Conservation (phyloP, 2,888 invertebrate genomes). For the Frankliniella fusca region DNA sequence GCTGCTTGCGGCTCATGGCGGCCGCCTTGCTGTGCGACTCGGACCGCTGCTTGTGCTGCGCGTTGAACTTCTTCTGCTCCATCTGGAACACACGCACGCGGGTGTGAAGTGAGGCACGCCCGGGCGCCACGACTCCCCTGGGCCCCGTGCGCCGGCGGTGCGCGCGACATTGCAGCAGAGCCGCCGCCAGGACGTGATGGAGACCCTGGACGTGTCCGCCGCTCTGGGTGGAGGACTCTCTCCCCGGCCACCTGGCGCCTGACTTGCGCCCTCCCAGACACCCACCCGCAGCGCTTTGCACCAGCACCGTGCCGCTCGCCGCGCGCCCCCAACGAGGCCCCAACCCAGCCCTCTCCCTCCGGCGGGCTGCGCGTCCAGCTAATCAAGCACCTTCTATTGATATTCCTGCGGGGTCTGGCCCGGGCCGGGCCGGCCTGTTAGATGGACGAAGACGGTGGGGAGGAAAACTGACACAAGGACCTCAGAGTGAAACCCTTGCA, state of each 20-base stretch:
- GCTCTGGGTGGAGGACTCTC: too few species aligned
- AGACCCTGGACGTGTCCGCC: background rate
- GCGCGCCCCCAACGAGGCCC: background rate
- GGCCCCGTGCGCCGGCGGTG: background rate
- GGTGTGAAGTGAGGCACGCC: background rate
- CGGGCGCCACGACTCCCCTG: background rate
- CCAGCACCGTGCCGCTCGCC: too few species aligned
- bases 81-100: conserved; percentile 54
- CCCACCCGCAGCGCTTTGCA: too few species aligned
- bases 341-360: background rate
- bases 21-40: conserved; percentile 89
- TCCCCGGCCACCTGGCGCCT: too few species aligned
- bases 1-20: conserved; percentile 84
- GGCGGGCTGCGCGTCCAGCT: too few species aligned
- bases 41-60: conserved; percentile 86
- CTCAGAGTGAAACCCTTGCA: background rate
- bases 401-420: background rate
- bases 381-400: too few species aligned
- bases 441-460: background rate
- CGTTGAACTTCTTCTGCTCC: conserved; percentile 87
- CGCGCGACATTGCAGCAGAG: background rate
- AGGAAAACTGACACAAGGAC: background rate
- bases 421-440: background rate
- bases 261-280: too few species aligned
- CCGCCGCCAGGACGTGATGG: background rate